A percentile compares a stretch with the other conserved stretches of the same genome.
These are phyloP conservation scores for Hozukius guyotensis DNA, from an alignment of 2,797 vertebrate species.

Conservation along the genomic window DNA sequence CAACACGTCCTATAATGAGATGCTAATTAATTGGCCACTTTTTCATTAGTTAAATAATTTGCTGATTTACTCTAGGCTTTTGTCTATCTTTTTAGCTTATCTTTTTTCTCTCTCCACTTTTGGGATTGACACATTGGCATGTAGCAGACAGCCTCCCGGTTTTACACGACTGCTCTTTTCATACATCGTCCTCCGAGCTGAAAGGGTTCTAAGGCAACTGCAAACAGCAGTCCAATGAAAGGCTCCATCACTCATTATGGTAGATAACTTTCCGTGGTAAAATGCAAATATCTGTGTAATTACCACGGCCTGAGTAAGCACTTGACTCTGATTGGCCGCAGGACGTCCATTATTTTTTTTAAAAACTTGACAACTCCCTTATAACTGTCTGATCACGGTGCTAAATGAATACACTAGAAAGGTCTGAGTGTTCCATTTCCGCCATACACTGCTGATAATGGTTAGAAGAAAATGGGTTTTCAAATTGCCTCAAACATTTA, in stretches of 20 bases:
- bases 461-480: slow-evolving; percentile 74
- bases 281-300: slow-evolving; percentile 77
- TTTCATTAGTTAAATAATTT: slow-evolving; percentile 70
- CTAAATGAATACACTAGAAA: slow-evolving; percentile 70
- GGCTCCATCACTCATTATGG: slow-evolving; percentile 61
- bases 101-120: slow-evolving; percentile 33
- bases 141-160: slow-evolving; percentile 50
- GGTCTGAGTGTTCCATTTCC: slow-evolving; percentile 67
- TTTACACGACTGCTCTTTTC: slow-evolving; percentile 54
- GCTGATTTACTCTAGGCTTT: slow-evolving; percentile 58
- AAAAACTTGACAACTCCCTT: slow-evolving; percentile 59
- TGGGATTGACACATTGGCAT: slow-evolving; percentile 58
- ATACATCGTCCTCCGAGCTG: slow-evolving; percentile 25
- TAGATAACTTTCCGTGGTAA: slow-evolving; percentile 59
- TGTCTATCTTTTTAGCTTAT: slow-evolving; percentile 56
- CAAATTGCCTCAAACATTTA: slow-evolving; percentile 75
- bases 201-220: slow-evolving; percentile 35
- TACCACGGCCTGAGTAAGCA: slow-evolving; percentile 59
- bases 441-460: slow-evolving; percentile 67
- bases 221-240: slow-evolving; percentile 56
- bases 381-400: slow-evolving; percentile 60
- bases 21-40: slow-evolving; percentile 75
- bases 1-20: slow-evolving; percentile 67
- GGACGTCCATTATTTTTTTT: slow-evolving; percentile 56
- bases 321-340: slow-evolving; percentile 63